phyloP scores from a whole-genome alignment of 2,113 vertebrate species.

The Cavia aperea region DNA sequence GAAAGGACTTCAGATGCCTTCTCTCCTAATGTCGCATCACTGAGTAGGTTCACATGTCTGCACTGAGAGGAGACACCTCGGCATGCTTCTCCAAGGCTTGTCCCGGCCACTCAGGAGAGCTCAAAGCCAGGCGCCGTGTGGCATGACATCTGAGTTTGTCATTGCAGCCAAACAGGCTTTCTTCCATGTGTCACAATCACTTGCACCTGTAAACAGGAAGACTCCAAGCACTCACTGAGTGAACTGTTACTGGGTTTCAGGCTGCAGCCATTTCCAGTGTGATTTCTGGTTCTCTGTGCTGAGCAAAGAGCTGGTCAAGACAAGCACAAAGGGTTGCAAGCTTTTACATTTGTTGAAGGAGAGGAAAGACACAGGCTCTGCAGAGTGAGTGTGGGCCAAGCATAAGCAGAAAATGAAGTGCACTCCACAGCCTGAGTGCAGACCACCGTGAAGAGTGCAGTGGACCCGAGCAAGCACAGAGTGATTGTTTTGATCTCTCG shows the following conservation, averaged over 20 bases:
- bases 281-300: not conserved
- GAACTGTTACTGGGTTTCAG: not conserved
- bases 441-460: not conserved
- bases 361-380: not conserved
- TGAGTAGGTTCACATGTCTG: not conserved
- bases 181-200: not conserved
- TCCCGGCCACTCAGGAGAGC: not conserved
- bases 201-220: not conserved
- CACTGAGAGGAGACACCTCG: no score
- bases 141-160: not conserved
- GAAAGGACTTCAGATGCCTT: not conserved
- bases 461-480: accelerated
- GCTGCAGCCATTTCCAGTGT: not conserved
- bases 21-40: not conserved
- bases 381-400: not conserved
- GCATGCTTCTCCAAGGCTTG: not conserved
- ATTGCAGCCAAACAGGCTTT: not conserved
- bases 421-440: not conserved
- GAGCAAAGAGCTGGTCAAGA: not conserved
- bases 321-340: not conserved
- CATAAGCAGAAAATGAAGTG: not conserved
- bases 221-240: not conserved
- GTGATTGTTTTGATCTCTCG: not conserved
- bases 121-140: not conserved
- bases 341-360: not conserved